These are phyloP conservation scores for Sphaerodactylus townsendi DNA, from an alignment of 2,113 vertebrate genomes.

Conservation along the genomic window DNA sequence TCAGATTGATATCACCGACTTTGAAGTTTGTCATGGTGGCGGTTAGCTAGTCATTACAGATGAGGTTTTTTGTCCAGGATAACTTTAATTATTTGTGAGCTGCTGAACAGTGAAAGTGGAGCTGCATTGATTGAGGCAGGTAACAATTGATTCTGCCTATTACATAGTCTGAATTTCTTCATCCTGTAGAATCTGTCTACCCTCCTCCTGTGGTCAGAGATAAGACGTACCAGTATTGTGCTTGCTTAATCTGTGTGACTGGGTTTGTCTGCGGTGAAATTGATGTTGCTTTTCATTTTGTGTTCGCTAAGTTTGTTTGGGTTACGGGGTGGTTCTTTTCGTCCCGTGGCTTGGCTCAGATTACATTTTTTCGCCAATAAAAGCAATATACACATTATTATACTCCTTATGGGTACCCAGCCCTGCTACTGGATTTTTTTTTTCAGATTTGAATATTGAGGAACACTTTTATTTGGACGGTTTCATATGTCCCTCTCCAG, in stretches of 20 bases:
- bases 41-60: constrained; percentile 98
- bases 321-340: constrained; percentile 86
- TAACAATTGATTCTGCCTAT: constrained; percentile 99
- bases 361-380: constrained; percentile 84
- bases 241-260: constrained; percentile 99
- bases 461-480: constrained; percentile 70
- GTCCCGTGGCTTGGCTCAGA: constrained; percentile 81
- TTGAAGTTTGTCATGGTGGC: constrained; percentile 98
- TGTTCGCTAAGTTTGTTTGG: constrained; percentile 93
- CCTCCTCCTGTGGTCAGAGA: constrained; percentile 99
- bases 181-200: constrained; percentile 99
- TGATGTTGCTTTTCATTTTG: constrained; percentile 99
- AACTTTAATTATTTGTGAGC: constrained; percentile 99
- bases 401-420: constrained; percentile 75
- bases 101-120: constrained; percentile 99
- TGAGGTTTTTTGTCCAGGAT: constrained; percentile 91
- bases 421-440: constrained; percentile 67
- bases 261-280: constrained; percentile 99
- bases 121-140: constrained; percentile 99
- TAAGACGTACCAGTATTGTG: constrained; percentile 98
- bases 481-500: constrained; percentile 58
- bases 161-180: constrained; percentile 99
- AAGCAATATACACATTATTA: constrained; percentile 85
- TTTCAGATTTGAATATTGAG: constrained; percentile 66
- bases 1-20: constrained; percentile 94